Conservation (phyloP, 2,113 vertebrate species). For the Gadus macrocephalus region DNA sequence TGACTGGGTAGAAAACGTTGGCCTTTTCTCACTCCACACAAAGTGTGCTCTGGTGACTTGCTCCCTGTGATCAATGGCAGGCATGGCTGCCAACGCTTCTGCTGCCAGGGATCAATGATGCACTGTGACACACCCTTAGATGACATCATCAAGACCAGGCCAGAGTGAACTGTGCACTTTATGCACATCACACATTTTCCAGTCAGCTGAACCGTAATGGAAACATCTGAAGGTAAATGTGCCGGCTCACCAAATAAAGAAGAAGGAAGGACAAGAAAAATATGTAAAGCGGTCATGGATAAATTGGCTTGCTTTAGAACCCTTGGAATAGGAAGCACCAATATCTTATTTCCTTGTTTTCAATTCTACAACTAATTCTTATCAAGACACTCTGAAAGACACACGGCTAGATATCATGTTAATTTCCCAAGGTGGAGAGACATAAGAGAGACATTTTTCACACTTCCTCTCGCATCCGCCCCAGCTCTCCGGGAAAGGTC, state of each 20-base stretch:
- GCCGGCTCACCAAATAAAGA: no score
- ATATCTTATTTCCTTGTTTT: no score
- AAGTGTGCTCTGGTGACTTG: conserved; percentile 34
- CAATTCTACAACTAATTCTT: no score
- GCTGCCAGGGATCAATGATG: conserved; percentile 51
- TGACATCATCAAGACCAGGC: conserved; percentile 53
- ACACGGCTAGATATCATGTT: no score
- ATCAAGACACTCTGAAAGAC: no score
- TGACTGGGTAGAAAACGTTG: conserved; percentile 24
- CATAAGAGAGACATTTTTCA: no score
- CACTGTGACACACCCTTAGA: conserved; percentile 52
- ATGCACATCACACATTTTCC: conserved; percentile 52
- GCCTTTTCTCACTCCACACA: conserved; percentile 25
- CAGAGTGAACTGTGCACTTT: conserved; percentile 38
- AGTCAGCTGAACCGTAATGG: conserved; percentile 26
- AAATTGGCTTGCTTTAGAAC: no score
- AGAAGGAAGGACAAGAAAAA: not conserved
- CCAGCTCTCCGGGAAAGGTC: no score
- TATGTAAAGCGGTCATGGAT: not conserved
- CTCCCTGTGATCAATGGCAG: conserved; percentile 39
- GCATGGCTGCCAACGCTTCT: conserved; percentile 41
- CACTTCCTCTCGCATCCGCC: no score
- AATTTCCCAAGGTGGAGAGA: no score
- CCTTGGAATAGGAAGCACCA: no score
- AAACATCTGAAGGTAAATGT: conserved; percentile 20